Evolutionary conservation across 1,140 invertebrate species (phyloP), one percentile per base, ranked within the genome.

Genomic region (Rhopalosiphum maidis): DNA sequence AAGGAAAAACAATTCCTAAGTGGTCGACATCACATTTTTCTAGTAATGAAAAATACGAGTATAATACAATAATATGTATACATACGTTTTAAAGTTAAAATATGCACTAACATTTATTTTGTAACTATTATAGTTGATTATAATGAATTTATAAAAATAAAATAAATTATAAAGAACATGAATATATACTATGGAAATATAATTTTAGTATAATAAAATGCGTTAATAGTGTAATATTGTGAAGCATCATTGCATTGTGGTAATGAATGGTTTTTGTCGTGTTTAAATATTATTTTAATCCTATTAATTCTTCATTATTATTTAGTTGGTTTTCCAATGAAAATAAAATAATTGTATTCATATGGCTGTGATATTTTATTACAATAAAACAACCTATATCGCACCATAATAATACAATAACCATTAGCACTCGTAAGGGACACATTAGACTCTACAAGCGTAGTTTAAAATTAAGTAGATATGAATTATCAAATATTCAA

Each of bases 401-500:
- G 30, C 43, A 46, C 9, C 43, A 41, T n/a, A 86, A 46, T 86
- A 86, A 46, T 86, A 30, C 35, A 51, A 88, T 51, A 88, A 88
- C 48, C 87, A 88, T 88, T 88, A 88, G 46, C 48, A 88, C 46
- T 51, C 46, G 35, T 88, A 51, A 51, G 87, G 87, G 87, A 88
- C 87, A 88, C 87, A 88, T 88, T 88, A 88, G 87, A 88, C 43
- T 35, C 9, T 88, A 11, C 18, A 21, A 51, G 18, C 21, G 46
- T 35, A 35, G 30, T 11, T n/a, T 35, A 88, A 88, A 51, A 88
- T 88, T 88, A n/a, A 51, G 87, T 88, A 41, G 30, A 88, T 51
- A 88, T 51, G 48, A 88, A 51, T 51, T 35, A 88, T 88, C 30
- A 88, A 88, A 88, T 88, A 88, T 88, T 88, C n/a, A 88, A 88